These are phyloP conservation scores for Hepsetus odoe DNA, from an alignment of 2,113 vertebrate genomes.

Conservation along the genomic window DNA sequence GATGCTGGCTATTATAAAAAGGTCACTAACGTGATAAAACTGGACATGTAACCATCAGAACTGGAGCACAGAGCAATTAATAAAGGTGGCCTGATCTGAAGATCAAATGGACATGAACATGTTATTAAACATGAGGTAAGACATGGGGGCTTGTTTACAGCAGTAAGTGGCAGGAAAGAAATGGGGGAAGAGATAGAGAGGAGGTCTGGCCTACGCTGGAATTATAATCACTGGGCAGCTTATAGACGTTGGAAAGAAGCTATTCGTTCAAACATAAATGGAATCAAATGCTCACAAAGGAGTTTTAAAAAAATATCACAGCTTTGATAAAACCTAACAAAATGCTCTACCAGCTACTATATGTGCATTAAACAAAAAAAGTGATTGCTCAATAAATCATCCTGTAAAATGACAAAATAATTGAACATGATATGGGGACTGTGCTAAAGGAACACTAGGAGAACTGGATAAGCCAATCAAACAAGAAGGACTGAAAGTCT, in stretches of 20 bases:
- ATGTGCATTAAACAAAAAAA: too few relatives aligned
- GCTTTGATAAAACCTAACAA: neutral
- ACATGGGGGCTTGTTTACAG: neutral
- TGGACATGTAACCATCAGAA: too few relatives aligned
- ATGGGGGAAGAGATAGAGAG: neutral
- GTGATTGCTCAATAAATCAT: neutral
- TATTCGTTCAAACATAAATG: neutral
- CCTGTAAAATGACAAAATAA: neutral
- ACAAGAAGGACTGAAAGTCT: neutral
- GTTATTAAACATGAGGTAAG: too few relatives aligned
- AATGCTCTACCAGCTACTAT: too few relatives aligned
- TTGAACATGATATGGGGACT: neutral
- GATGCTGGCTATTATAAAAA: too few relatives aligned
- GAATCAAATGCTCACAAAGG: neutral
- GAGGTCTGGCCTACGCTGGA: neutral
- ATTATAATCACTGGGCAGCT: neutral
- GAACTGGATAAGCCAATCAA: neutral
- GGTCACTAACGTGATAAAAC: too few relatives aligned
- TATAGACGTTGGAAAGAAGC: neutral
- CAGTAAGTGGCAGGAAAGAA: neutral
- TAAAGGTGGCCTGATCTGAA: too few relatives aligned
- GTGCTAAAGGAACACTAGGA: neutral
- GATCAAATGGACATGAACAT: too few relatives aligned
- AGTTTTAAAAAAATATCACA: neutral
- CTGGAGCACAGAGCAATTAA: too few relatives aligned